phyloP scores from a whole-genome alignment of 2,888 invertebrate species.

The Heliconius hortense region DNA sequence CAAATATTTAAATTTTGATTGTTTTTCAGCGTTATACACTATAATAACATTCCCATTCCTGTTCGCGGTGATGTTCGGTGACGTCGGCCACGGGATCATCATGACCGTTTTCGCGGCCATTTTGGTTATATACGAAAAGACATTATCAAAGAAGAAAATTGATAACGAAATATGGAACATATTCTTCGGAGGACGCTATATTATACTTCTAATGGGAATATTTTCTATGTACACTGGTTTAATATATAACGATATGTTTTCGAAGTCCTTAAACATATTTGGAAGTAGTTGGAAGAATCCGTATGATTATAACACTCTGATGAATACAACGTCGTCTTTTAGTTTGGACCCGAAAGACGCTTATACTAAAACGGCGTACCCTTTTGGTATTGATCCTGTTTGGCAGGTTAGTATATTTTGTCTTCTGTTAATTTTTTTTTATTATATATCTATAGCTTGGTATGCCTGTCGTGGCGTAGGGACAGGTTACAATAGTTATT shows the following conservation, averaged over 20 bases:
- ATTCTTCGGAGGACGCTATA: conserved; percentile 88
- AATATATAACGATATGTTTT: conserved; percentile 88
- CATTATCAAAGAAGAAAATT: conserved; percentile 73
- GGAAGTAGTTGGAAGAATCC: conserved; percentile 83
- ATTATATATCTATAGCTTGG: background rate
- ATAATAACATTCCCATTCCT: conserved; percentile 89
- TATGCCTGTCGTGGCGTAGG: too few species aligned
- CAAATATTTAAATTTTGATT: background rate
- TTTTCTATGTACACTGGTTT: conserved; percentile 89
- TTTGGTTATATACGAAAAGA: conserved; percentile 85
- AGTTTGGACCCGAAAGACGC: conserved; percentile 73
- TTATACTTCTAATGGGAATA: conserved; percentile 87
- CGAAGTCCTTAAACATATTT: conserved; percentile 86
- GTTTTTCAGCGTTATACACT: conserved; percentile 84
- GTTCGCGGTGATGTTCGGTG: conserved; percentile 91
- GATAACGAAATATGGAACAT: conserved; percentile 87
- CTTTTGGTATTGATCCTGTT: conserved; percentile 87
- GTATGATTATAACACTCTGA: conserved; percentile 62
- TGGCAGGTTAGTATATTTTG: conserved; percentile 80
- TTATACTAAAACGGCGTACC: conserved; percentile 81
- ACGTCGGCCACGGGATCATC: conserved; percentile 87
- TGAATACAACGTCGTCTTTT: conserved; percentile 52
- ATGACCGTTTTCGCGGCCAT: conserved; percentile 85
- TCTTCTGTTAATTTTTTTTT: background rate
- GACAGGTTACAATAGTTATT: too few species aligned